Base-by-base conservation (phyloP, 2,113 vertebrate genomes). In the Spea multiplicata region DNA sequence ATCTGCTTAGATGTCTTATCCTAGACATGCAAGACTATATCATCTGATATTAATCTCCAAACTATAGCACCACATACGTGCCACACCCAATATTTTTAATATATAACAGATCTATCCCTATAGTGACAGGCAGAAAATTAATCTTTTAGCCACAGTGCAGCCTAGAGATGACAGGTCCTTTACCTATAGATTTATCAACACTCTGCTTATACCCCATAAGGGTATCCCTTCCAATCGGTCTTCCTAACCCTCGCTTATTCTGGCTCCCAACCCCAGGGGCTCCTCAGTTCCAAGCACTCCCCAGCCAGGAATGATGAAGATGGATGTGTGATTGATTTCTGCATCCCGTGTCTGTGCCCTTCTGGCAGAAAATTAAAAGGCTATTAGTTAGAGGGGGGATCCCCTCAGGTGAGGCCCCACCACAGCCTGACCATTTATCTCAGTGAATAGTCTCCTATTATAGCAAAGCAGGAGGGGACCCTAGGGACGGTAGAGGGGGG, bases 301-400 rank as follows among this genome's bases (percentile, higher is more conserved):
- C 91, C 86, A 66, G 87, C 85, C 90, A 89, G 89, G 86, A 88
- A 92, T 91, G 92, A 93, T 93, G 91, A 93, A 92, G 91, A 93
- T 88, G 90, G 91, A 93, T 93, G 91, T 87, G 85, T 91, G 92
- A 93, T 93, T 93, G 92, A 93, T 93, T 92, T 91, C 88, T 84
- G 89, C 89, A 88, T 88, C 88, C 88, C 88, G 86, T 85, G 76
- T 82, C 80, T 84, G 81, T 87, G 91, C 89, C 91, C 91, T 91
- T 92, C 91, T 92, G 90, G 91, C 91, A 92, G 92, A 93, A 93
- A 93, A 92, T 93, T 93, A 93, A 93, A 93, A 93, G 91, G 88
- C 91, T 93, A 92, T 93, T 93, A 93, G 92, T 93, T 93, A 93
- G 91, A 92, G 90, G 92, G 90, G 88, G 88, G 88, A 88, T 90